Evolutionary conservation across 2,797 vertebrate species (phyloP), one percentile per base, ranked within the genome.

Genomic region (Pseudochaenichthys georgianus): DNA sequence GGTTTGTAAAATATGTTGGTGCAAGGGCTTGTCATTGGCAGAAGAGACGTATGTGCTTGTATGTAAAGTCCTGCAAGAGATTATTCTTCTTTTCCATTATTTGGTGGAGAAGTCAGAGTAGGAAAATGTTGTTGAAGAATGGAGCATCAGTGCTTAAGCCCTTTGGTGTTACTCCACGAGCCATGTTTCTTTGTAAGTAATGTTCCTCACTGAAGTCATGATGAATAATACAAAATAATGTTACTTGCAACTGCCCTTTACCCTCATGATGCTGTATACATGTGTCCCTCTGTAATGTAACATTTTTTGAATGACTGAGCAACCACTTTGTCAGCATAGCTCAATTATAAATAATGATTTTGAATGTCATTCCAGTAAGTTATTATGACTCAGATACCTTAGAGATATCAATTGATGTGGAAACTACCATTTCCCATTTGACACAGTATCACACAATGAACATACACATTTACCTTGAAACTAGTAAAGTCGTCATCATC

Each of bases 91-190:
- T 60, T 60, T 60, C n/a, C 23, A 50, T 23, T 31, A 64, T 80
- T 83, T 59, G 48, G 73, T 54, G 43, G 31, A 50, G 23, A 77
- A 66, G 68, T 80, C 53, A 64, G 59, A 71, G 47, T 13, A 55
- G 53, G 64, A 53, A 41, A 66, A 74, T 50, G 16, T 48, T 70
- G 71, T 82, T 82, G 80, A 84, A 70, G 70, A 75, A 85, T 87
- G 69, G 72, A 66, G 64, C 52, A 52, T 2, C n/a, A 15, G 51
- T 28, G 62, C 43, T 64, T 74, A 50, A 69, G 67, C 75, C 79
- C 75, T 77, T 72, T 75, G 80, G 74, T 82, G 58, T 68, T 65
- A 62, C 53, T 78, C n/a, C 50, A 73, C 62, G 64, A 82, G 64
- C 31, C 41, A 62, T 70, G 76, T 82, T 77, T 73, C 69, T 82